Evolutionary conservation across 2,888 invertebrate genomes (phyloP), one percentile per base, ranked within the genome.

Genomic region (Eupelmus urozonus): DNA sequence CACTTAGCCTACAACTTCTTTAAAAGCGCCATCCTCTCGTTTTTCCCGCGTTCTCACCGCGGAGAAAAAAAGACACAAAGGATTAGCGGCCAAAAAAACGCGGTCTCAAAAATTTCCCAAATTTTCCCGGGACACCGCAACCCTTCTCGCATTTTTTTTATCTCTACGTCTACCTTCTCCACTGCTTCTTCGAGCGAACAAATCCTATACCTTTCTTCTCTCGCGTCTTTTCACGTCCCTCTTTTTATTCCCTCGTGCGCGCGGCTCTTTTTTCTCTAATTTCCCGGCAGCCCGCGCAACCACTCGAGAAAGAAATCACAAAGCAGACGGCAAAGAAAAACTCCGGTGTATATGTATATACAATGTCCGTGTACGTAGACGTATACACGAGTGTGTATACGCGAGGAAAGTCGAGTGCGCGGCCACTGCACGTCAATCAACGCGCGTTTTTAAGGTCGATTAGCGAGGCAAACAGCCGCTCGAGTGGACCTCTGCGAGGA

Each of bases 391-490:
- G 9, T 29, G 25, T 4, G 20, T 25, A n/a, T 49, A 49, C 23
- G 29, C 53, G 40, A 49, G 49, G n/a, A 62, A 70, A 76, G 66
- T 77, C 77, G 72, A 77, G 77, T 77, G 25, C 20, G 66, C 49
- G 45, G 25, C 2, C 60, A 1, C 55, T 27, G 9, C 34, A 29
- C 69, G 73, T 78, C 78, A 73, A 67, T 78, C 70, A 73, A 34
- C 3, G 5, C 3, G 34, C 11, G 45, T 77, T 81, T n/a, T n/a
- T 80, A 60, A 82, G 80, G 81, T 82, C 81, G 82, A 82, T 82
- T 82, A 82, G 80, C 80, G 76, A 49, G 57, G 77, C 78, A 81
- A 79, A 76, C 76, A 80, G 3, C 34, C 77, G 80, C 81, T 82
- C 75, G 81, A 81, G 65, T 74, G 62, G 74, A 11, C 7, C 40